phyloP scores from a whole-genome alignment of 1,140 invertebrate genomes.

The Lysiphlebus fabarum region DNA sequence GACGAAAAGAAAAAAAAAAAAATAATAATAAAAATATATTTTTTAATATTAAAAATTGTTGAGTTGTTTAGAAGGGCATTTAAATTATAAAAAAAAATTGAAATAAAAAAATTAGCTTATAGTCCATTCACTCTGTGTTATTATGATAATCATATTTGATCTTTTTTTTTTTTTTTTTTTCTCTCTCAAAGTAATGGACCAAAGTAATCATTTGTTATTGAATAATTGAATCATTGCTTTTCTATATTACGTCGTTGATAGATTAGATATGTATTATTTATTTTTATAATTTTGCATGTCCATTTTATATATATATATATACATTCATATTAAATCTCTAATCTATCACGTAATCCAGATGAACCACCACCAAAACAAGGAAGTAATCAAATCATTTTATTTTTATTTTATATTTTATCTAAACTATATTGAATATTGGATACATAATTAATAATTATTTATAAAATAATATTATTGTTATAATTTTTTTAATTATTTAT shows the following conservation, averaged over 20 bases:
- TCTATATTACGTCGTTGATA: constrained; percentile 19
- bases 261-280: constrained; percentile 13
- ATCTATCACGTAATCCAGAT: constrained; percentile 25
- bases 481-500: no score
- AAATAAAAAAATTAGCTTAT: no score
- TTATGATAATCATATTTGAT: no score
- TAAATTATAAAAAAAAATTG: no score
- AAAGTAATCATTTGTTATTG: not conserved
- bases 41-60: no score
- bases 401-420: not conserved
- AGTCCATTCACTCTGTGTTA: no score
- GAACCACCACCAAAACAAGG: constrained; percentile 9
- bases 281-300: constrained; percentile 13
- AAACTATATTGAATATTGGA: not conserved
- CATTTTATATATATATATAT: not conserved
- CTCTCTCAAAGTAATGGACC: no score
- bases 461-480: not conserved
- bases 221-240: constrained; percentile 16
- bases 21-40: no score
- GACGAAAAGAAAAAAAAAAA: no score
- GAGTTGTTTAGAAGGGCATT: no score
- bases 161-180: no score
- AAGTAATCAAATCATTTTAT: constrained; percentile 24
- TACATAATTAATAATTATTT: no score
- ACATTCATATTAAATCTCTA: constrained; percentile 16